Base-by-base conservation (phyloP, 2,797 vertebrate genomes). In the Sebastes trivittatus region DNA sequence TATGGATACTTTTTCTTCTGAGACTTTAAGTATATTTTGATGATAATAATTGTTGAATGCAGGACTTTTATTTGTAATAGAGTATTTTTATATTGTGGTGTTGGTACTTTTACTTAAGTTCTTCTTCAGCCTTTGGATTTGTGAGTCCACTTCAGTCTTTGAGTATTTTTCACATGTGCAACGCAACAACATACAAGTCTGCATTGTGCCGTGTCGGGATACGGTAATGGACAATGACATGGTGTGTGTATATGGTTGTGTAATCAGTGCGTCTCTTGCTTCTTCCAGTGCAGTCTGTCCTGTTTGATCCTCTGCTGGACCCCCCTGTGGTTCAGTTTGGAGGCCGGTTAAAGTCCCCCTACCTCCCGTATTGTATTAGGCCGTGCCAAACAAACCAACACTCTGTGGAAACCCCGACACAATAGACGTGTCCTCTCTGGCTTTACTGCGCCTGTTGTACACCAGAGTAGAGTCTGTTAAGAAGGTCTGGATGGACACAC, bases 351-450 rank as follows among this genome's bases (percentile, higher is more conserved):
- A 86, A 87, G 76, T 86, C 58, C 58, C 63, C 75, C 79, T 52
- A n/a, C 74, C 74, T 72, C 66, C 60, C 63, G 25, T 85, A 82
- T 84, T 90, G 83, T 82, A 55, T 91, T 77, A 78, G 77, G n/a
- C 72, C 2, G 20, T 70, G 72, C 85, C 89, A 90, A 89, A 87
- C 85, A 89, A 65, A 77, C 76, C 76, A 69, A 80, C 69, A 67
- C 88, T 80, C 83, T 79, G 76, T 82, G 87, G 82, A 85, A 88
- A 82, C 46, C 46, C 67, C 7, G 3, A 46, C 81, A 94, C 92
- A 93, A 92, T 89, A 82, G 78, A 88, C 62, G 55, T 62, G 75
- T 90, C 85, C 85, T 84, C 81, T 84, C 82, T 78, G 75, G 82
- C 86, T 90, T 84, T 81, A 46, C 77, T 84, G 68, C 29, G 38